These are phyloP conservation scores for Drosophila nr. perissopoda DNA, from an alignment of 2,888 invertebrate genomes.

Conservation along the genomic window DNA sequence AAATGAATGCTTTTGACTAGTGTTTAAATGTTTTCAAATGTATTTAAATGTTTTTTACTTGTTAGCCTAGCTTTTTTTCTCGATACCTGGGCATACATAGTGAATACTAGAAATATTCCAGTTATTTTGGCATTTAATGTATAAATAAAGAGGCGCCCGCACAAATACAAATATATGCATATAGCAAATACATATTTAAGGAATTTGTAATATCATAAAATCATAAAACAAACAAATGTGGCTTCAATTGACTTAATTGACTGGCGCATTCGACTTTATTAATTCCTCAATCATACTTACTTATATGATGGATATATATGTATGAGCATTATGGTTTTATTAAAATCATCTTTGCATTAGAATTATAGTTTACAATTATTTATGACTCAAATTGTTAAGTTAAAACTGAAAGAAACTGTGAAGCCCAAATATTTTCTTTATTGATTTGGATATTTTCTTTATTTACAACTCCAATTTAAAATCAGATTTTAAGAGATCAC, in stretches of 20 bases:
- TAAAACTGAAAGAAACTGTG: neutral
- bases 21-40: neutral
- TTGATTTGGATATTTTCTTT: neutral
- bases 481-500: neutral
- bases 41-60: neutral
- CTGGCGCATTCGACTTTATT: neutral
- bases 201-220: neutral
- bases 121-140: neutral
- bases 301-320: neutral
- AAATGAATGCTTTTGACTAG: neutral
- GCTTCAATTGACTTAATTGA: slow-evolving; percentile 5
- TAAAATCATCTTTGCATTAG: neutral
- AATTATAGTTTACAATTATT: neutral
- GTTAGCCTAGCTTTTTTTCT: neutral
- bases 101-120: neutral
- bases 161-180: neutral
- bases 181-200: neutral
- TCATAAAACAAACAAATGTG: neutral
- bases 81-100: neutral
- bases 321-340: neutral
- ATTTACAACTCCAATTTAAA: neutral
- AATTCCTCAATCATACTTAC: neutral
- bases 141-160: neutral
- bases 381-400: neutral
- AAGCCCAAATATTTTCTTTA: neutral